phyloP scores from a whole-genome alignment of 2,113 vertebrate genomes.

The Calonectris borealis region DNA sequence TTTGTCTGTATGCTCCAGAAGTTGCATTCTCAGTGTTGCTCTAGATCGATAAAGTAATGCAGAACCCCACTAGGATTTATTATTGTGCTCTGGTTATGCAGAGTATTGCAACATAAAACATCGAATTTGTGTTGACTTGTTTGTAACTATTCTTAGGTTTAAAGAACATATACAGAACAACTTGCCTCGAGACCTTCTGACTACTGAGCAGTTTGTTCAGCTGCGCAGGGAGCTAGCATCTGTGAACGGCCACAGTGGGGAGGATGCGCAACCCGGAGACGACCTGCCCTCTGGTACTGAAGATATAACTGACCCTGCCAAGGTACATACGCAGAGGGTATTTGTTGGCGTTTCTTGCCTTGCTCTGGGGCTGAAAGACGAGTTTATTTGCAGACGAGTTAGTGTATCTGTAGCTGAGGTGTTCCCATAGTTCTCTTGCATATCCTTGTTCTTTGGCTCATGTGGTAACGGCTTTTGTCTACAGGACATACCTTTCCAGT shows the following conservation, averaged over 20 bases:
- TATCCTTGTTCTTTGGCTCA: rapidly evolving
- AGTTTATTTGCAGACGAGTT: not conserved
- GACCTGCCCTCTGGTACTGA: slow-evolving; percentile 90
- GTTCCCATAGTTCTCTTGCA: not conserved
- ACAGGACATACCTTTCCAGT: not conserved
- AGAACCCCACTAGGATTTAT: not conserved
- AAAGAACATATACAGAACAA: slow-evolving; percentile 96
- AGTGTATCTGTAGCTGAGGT: not conserved
- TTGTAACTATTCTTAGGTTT: slow-evolving; percentile 77
- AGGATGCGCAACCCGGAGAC: slow-evolving; percentile 77
- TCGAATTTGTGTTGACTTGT: not conserved
- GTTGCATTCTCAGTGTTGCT: rapidly evolving
- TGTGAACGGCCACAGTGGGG: slow-evolving; percentile 78
- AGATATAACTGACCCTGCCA: slow-evolving; percentile 92
- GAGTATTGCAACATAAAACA: rapidly evolving
- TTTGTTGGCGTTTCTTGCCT: rapidly evolving
- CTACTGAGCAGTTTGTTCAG: slow-evolving; percentile 91
- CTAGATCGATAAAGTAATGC: rapidly evolving
- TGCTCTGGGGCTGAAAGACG: not conserved
- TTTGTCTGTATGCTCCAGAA: not conserved
- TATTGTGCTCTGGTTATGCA: rapidly evolving
- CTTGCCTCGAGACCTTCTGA: slow-evolving; percentile 91
- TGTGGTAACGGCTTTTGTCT: not conserved
- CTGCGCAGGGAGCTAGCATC: slow-evolving; percentile 89
- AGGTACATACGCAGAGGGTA: slow-evolving; percentile 63